phyloP scores from a whole-genome alignment of 2,113 vertebrate genomes.

The Pycnonotus jocosus region DNA sequence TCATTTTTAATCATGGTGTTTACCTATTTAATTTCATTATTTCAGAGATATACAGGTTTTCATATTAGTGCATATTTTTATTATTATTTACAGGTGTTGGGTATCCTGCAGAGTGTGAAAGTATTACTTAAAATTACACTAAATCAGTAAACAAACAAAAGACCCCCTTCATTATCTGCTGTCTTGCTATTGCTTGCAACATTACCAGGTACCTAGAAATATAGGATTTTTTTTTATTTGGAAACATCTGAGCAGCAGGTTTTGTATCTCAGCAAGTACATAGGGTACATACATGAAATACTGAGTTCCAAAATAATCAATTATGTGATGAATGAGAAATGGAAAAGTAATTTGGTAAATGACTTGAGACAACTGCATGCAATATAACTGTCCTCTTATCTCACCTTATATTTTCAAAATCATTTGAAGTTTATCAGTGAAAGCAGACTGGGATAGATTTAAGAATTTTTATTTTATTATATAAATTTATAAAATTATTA shows the following conservation, averaged over 20 bases:
- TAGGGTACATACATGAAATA: neutral
- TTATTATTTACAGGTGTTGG: neutral
- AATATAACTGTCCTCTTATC: rapidly evolving
- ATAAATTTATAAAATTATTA: neutral
- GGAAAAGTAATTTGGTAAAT: neutral
- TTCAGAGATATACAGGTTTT: neutral
- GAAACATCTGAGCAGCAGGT: neutral
- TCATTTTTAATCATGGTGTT: neutral
- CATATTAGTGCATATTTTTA: neutral
- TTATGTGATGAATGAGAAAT: neutral
- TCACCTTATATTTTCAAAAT: neutral
- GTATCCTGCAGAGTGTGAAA: neutral
- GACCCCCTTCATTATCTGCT: neutral
- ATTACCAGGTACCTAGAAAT: neutral
- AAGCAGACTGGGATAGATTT: neutral
- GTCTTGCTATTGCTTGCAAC: neutral
- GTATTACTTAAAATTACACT: neutral
- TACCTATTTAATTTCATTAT: neutral
- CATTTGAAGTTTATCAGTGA: neutral
- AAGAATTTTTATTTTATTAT: neutral
- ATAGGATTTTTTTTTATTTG: neutral
- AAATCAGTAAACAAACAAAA: neutral
- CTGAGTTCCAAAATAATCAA: neutral
- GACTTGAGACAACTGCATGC: neutral
- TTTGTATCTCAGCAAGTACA: neutral